phyloP scores from a whole-genome alignment of 2,113 vertebrate genomes.

The Myxocyprinus asiaticus region DNA sequence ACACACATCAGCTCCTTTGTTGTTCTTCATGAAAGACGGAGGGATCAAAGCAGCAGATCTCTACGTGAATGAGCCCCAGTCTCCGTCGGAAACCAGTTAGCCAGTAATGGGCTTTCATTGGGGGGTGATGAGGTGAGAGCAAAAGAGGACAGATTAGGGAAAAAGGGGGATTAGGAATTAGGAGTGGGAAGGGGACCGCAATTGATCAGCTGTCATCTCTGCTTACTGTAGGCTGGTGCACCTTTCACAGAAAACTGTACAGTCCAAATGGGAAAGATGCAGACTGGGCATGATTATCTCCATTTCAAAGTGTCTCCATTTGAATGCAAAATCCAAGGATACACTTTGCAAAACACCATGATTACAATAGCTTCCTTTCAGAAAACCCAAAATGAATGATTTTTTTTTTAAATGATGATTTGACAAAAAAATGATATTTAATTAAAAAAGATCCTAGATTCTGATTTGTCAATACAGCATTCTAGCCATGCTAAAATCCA shows the following conservation, averaged over 20 bases:
- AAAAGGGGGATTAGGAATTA: slow-evolving; percentile 40
- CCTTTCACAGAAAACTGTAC: too few relatives aligned
- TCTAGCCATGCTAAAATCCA: too few relatives aligned
- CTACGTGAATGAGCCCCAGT: slow-evolving; percentile 33
- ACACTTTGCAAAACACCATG: background rate
- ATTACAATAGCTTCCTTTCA: slow-evolving; percentile 10
- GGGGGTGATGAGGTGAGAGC: slow-evolving; percentile 46
- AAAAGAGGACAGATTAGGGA: slow-evolving; percentile 21
- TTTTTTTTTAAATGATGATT: background rate
- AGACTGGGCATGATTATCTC: slow-evolving; percentile 25
- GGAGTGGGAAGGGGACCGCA: slow-evolving; percentile 35
- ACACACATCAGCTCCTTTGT: slow-evolving; percentile 35
- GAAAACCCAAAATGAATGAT: background rate
- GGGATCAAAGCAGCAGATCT: slow-evolving; percentile 39
- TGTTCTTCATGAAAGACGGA: slow-evolving; percentile 37
- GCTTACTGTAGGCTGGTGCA: slow-evolving; percentile 43
- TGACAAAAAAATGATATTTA: too few relatives aligned
- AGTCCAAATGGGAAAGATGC: background rate
- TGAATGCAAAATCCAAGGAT: background rate
- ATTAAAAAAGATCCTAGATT: too few relatives aligned
- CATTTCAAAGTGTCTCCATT: slow-evolving; percentile 27
- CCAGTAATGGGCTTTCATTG: slow-evolving; percentile 50
- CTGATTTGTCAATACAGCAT: too few relatives aligned
- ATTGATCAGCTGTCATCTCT: slow-evolving; percentile 59
- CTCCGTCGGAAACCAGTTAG: slow-evolving; percentile 24